These are phyloP conservation scores for Tokudaia tokunoshimensis DNA, from an alignment of 2,797 vertebrate species.

Conservation along the genomic window DNA sequence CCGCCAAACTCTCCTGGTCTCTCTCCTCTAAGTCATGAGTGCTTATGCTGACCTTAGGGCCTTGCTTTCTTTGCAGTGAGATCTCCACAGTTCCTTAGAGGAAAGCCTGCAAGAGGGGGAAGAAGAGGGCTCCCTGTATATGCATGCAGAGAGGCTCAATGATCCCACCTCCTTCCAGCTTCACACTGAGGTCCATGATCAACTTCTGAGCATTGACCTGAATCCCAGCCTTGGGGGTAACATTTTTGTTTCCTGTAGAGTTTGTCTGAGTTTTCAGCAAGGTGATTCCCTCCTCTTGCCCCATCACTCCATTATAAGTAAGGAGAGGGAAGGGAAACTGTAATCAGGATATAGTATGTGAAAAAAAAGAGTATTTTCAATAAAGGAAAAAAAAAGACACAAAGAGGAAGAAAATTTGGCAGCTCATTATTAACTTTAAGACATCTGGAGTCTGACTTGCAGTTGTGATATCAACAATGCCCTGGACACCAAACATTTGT, in stretches of 20 bases:
- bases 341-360: not conserved
- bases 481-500: not conserved
- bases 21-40: not conserved
- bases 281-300: fast-evolving
- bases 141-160: not conserved
- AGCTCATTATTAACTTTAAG: not conserved
- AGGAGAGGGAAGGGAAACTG: not conserved
- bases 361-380: not conserved
- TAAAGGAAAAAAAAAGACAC: not conserved
- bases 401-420: not conserved
- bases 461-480: not conserved
- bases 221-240: not conserved
- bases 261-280: not conserved
- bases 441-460: not conserved
- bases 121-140: not conserved
- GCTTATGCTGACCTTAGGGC: not conserved
- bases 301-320: no score
- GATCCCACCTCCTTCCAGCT: not conserved
- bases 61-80: not conserved
- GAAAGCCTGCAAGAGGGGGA: not conserved
- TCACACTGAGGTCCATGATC: not conserved
- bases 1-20: not conserved
- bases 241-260: not conserved
- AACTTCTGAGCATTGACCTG: not conserved
- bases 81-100: not conserved